phyloP scores from a whole-genome alignment of 2,888 invertebrate species.

The Lobophora halterata region DNA sequence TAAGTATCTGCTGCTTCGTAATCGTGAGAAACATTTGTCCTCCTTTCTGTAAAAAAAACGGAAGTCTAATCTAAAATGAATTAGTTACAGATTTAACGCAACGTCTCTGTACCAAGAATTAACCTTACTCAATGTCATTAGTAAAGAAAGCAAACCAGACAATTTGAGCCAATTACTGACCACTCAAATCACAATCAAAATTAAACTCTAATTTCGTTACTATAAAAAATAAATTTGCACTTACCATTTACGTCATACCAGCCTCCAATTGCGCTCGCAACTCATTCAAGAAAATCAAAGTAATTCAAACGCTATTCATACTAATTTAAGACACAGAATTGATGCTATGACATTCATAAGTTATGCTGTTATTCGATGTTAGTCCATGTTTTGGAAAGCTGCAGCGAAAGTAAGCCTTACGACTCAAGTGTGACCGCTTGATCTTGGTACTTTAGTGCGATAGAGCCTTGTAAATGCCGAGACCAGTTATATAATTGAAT shows the following conservation, averaged over 20 bases:
- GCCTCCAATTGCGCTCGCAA: conserved; percentile 1
- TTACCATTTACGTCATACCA: conserved; percentile 17
- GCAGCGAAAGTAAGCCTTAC: conserved; percentile 69
- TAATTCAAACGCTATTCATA: conserved; percentile 18
- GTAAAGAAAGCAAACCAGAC: conserved; percentile 52
- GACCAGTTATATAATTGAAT: conserved; percentile 27
- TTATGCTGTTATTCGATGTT: conserved; percentile 47
- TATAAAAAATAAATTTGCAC: conserved; percentile 37
- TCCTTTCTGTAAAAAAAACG: conserved; percentile 19
- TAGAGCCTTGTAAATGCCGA: conserved; percentile 22
- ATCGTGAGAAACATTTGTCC: conserved; percentile 22
- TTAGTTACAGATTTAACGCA: conserved; percentile 48
- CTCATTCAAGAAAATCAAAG: conserved; percentile 12
- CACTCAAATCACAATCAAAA: conserved; percentile 19
- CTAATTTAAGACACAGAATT: conserved; percentile 24
- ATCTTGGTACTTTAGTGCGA: conserved; percentile 54
- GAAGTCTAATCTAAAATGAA: conserved; percentile 53
- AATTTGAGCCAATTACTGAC: conserved; percentile 36
- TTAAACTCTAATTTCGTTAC: conserved; percentile 16
- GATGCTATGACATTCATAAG: conserved; percentile 24
- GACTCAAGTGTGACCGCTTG: conserved; percentile 51
- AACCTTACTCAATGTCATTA: conserved; percentile 54
- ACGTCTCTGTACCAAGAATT: conserved; percentile 37
- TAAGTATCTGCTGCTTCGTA: conserved; percentile 1
- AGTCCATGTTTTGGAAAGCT: conserved; percentile 71